phyloP scores from a whole-genome alignment of 2,797 vertebrate genomes.

The Tenualosa ilisha region DNA sequence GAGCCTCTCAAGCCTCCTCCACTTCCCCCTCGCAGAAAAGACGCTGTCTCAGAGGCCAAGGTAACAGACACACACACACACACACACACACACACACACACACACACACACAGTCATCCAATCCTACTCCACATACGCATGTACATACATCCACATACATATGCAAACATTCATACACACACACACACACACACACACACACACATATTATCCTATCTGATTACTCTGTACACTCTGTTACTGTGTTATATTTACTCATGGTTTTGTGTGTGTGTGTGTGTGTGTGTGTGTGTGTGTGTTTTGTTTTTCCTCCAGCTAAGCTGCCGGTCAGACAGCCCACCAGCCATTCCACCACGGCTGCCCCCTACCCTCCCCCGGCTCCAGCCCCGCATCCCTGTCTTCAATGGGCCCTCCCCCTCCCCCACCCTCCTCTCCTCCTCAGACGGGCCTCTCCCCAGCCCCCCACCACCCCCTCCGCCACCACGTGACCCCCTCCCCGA shows the following conservation, averaged over 20 bases:
- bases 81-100: not conserved
- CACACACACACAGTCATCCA: not conserved
- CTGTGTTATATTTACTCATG: not conserved
- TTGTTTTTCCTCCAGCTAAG: slow-evolving; percentile 68
- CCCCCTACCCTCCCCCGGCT: slow-evolving; percentile 82
- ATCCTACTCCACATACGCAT: not conserved
- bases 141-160: not conserved
- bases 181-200: not conserved
- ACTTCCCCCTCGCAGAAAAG: slow-evolving; percentile 91
- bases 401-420: slow-evolving; percentile 80
- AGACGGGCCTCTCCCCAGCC: slow-evolving; percentile 86
- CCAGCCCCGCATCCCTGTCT: slow-evolving; percentile 80
- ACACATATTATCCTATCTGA: no score
- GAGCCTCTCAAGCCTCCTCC: slow-evolving; percentile 89
- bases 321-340: slow-evolving; percentile 82
- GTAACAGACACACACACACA: slow-evolving; percentile 62
- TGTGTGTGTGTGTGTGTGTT: not conserved
- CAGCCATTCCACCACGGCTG: slow-evolving; percentile 90
- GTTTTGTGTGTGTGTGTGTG: slow-evolving; percentile 14
- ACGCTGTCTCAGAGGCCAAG: slow-evolving; percentile 80
- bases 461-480: slow-evolving; percentile 86
- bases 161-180: not conserved
- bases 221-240: no score
- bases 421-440: slow-evolving; percentile 76
- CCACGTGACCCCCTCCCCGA: slow-evolving; percentile 85